A percentile compares a stretch with the other conserved stretches of the same genome.
Conservation (phyloP, 1,140 invertebrate genomes). For the Limonius californicus region DNA sequence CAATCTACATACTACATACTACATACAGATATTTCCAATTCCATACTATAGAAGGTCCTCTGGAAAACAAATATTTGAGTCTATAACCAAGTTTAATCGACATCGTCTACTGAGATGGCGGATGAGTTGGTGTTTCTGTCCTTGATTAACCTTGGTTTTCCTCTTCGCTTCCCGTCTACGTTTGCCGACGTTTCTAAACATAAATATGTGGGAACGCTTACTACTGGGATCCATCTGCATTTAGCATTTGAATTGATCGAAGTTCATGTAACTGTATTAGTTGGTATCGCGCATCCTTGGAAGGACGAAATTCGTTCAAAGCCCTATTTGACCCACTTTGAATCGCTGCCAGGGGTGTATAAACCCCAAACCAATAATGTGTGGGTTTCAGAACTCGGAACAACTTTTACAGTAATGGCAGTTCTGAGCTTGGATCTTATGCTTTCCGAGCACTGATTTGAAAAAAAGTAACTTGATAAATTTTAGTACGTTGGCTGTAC, state of each 20-base stretch:
- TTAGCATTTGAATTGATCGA: neutral
- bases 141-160: neutral
- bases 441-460: neutral
- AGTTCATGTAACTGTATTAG: neutral
- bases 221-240: neutral
- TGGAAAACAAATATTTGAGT: too few species aligned
- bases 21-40: too few species aligned
- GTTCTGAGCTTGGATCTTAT: slow-evolving; percentile 1
- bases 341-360: neutral
- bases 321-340: slow-evolving; percentile 1
- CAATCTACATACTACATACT: too few species aligned
- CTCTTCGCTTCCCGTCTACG: neutral
- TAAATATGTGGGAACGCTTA: neutral
- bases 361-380: neutral
- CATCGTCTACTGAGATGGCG: neutral
- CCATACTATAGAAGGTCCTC: too few species aligned
- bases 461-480: neutral
- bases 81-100: neutral
- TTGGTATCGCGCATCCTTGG: neutral
- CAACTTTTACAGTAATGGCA: slow-evolving; percentile 1
- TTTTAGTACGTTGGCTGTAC: neutral
- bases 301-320: neutral
- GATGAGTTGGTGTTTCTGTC: neutral
- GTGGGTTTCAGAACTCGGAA: neutral
- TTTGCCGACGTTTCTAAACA: neutral